These are phyloP conservation scores for Didymodactylos carnosus DNA, from an alignment of 2,888 invertebrate species.

Conservation along the genomic window DNA sequence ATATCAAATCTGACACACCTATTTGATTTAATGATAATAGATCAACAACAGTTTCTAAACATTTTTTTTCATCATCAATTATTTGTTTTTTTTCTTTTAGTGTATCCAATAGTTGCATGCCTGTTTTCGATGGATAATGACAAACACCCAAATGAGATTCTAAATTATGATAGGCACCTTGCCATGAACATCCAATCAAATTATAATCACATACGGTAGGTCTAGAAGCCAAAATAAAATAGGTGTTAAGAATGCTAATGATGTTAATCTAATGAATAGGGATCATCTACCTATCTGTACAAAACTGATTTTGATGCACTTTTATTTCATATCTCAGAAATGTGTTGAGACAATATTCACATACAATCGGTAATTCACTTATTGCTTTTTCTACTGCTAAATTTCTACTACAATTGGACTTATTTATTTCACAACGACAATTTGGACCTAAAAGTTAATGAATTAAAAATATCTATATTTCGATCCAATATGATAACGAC, in stretches of 20 bases:
- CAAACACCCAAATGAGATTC: slow-evolving; percentile 57
- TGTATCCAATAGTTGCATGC: slow-evolving; percentile 64
- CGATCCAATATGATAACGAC: too few species aligned
- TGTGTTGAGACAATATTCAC: slow-evolving; percentile 64
- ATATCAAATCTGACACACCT: slow-evolving; percentile 68
- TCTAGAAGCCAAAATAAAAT: slow-evolving; percentile 30
- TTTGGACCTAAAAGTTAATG: slow-evolving; percentile 44
- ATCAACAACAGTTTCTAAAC: slow-evolving; percentile 59
- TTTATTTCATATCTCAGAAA: slow-evolving; percentile 65
- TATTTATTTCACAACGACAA: slow-evolving; percentile 79
- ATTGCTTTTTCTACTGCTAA: slow-evolving; percentile 86
- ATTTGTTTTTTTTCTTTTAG: slow-evolving; percentile 53
- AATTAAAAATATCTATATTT: background rate
- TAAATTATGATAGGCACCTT: slow-evolving; percentile 65
- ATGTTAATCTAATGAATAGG: too few species aligned
- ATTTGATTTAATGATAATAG: slow-evolving; percentile 78
- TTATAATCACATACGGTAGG: slow-evolving; percentile 56
- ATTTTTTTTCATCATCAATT: slow-evolving; percentile 48
- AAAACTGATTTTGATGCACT: slow-evolving; percentile 60
- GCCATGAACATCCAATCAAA: slow-evolving; percentile 75
- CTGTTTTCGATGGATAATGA: slow-evolving; percentile 53
- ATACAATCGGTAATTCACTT: slow-evolving; percentile 71
- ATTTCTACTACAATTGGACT: slow-evolving; percentile 62
- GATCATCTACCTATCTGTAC: slow-evolving; percentile 56
- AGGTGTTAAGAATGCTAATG: too few species aligned